phyloP scores from a whole-genome alignment of 2,797 vertebrate genomes.

The Cirrhinus molitorella region DNA sequence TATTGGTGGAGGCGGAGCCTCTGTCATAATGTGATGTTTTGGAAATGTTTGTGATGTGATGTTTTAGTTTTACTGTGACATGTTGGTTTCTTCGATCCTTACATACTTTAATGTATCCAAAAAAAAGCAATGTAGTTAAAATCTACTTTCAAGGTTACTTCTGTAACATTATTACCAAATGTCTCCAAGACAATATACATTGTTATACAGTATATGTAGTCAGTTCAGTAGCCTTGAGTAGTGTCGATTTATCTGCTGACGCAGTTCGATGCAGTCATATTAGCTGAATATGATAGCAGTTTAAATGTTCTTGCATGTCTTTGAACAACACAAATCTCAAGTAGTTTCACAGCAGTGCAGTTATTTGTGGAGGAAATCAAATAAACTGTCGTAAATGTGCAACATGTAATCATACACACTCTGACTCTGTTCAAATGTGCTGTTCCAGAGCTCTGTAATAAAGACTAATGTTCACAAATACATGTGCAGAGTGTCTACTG shows the following conservation, averaged over 20 bases:
- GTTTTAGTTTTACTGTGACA: constrained; percentile 7
- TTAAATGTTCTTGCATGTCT: constrained; percentile 76
- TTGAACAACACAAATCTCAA: constrained; percentile 64
- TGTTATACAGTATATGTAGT: constrained; percentile 33
- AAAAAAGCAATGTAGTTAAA: constrained; percentile 3
- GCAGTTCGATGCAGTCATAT: constrained; percentile 61
- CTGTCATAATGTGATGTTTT: neutral
- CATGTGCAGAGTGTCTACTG: neutral
- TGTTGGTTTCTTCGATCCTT: neutral
- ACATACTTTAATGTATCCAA: neutral
- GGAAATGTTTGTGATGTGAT: neutral
- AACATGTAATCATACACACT: neutral
- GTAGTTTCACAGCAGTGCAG: constrained; percentile 65
- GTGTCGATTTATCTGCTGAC: constrained; percentile 59
- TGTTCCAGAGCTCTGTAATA: neutral
- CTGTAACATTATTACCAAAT: constrained; percentile 60
- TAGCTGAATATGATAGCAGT: constrained; percentile 60
- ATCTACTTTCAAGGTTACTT: constrained; percentile 20
- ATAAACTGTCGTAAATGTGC: neutral
- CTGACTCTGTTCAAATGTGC: neutral
- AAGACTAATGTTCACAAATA: constrained; percentile 17
- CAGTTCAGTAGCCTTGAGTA: constrained; percentile 34
- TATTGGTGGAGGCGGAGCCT: neutral
- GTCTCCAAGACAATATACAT: constrained; percentile 66
- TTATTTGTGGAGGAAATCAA: neutral